These are phyloP conservation scores for Zootermopsis nevadensis DNA, from an alignment of 2,888 invertebrate genomes.

Conservation along the genomic window DNA sequence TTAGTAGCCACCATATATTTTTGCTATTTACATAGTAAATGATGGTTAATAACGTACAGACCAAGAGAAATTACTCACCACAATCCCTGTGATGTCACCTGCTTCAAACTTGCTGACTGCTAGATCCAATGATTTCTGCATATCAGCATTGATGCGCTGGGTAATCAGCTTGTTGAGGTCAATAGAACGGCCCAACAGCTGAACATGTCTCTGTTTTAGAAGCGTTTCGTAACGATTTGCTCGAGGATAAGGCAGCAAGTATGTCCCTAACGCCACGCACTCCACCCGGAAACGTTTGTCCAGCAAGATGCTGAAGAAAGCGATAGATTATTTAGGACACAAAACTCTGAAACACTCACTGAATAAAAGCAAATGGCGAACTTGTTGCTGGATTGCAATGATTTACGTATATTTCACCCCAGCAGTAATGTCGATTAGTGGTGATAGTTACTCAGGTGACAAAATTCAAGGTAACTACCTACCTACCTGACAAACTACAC, in stretches of 20 bases:
- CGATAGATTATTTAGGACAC: no score
- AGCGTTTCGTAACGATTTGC: conserved; percentile 96
- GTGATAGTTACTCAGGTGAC: no score
- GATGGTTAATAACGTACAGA: no score
- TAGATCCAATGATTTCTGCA: conserved; percentile 94
- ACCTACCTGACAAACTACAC: no score
- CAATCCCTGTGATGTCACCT: conserved; percentile 95
- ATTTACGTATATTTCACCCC: no score
- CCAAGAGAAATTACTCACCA: conserved; percentile 67
- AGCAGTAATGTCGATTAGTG: no score
- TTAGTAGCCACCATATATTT: no score
- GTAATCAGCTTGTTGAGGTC: conserved; percentile 93
- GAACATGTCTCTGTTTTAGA: conserved; percentile 94
- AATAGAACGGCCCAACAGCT: conserved; percentile 93
- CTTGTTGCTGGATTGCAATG: no score
- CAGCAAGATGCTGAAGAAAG: conserved; percentile 80
- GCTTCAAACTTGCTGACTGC: conserved; percentile 98
- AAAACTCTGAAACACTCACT: no score
- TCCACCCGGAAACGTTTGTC: conserved; percentile 98
- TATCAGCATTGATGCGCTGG: conserved; percentile 94
- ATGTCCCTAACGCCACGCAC: conserved; percentile 89
- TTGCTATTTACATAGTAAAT: no score
- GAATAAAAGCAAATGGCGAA: no score
- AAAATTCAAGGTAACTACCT: no score
- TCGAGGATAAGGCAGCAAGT: conserved; percentile 83